Conservation (phyloP, 2,797 vertebrate species). For the Alectoris magna region DNA sequence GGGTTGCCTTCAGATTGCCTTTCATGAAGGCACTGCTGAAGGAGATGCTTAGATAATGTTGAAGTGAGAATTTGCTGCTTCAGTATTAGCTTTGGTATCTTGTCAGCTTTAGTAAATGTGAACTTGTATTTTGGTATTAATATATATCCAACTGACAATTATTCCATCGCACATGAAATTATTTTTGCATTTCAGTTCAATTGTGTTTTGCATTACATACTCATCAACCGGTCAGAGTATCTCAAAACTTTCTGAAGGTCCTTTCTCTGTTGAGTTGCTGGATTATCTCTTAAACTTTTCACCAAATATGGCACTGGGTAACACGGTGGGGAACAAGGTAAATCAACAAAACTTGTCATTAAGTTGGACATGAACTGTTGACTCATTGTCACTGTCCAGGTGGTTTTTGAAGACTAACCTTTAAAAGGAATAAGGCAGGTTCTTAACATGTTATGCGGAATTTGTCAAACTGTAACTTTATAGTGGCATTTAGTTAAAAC, state of each 20-base stretch:
- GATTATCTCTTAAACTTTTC: neutral
- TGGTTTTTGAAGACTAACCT: constrained; percentile 13
- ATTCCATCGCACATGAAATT: neutral
- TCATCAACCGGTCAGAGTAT: neutral
- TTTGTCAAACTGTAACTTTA: constrained; percentile 41
- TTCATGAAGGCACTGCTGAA: neutral
- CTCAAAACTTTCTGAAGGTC: neutral
- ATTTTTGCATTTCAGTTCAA: neutral
- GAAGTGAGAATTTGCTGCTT: neutral
- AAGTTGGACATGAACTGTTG: neutral
- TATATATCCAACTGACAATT: neutral
- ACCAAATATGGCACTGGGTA: neutral
- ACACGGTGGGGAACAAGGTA: neutral
- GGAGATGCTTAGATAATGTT: neutral
- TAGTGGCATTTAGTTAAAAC: constrained; percentile 35
- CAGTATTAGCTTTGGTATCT: neutral
- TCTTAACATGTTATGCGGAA: neutral
- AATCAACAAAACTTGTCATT: neutral
- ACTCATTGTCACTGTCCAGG: neutral
- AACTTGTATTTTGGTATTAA: neutral
- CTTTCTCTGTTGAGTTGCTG: neutral
- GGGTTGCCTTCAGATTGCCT: neutral
- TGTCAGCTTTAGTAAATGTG: neutral
- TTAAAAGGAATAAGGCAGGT: constrained; percentile 10
- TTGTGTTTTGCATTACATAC: neutral